A percentile compares a stretch with the other conserved stretches of the same genome.
phyloP scores from a whole-genome alignment of 2,113 vertebrate species.

The Pachypanchax playfairii region DNA sequence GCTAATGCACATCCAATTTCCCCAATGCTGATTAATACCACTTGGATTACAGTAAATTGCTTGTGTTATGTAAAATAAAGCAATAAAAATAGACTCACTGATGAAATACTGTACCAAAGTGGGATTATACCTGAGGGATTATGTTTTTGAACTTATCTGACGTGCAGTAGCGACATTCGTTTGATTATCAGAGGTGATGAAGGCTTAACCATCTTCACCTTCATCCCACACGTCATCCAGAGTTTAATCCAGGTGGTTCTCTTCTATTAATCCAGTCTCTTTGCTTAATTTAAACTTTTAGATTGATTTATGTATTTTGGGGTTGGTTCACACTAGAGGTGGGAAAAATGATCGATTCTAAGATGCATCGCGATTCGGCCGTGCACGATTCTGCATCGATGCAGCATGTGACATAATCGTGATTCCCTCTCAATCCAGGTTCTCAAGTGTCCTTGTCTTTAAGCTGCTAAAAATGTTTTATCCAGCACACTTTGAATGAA shows the following conservation, averaged over 20 bases:
- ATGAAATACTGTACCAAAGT: slow-evolving; percentile 43
- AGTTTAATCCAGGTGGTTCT: neutral
- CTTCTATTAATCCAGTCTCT: neutral
- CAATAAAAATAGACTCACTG: slow-evolving; percentile 35
- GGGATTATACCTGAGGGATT: slow-evolving; percentile 41
- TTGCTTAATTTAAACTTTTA: neutral
- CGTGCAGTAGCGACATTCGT: neutral
- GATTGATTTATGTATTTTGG: neutral
- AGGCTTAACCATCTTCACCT: neutral
- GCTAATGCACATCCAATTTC: slow-evolving; percentile 21
- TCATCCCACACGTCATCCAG: neutral
- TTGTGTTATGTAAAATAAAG: slow-evolving; percentile 51
- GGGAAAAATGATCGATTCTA: too few relatives aligned
- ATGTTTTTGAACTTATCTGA: slow-evolving; percentile 28
- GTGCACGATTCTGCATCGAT: too few relatives aligned
- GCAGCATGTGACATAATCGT: too few relatives aligned
- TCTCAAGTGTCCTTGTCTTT: too few relatives aligned
- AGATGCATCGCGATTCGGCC: too few relatives aligned
- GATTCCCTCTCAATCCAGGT: too few relatives aligned
- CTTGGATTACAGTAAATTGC: slow-evolving; percentile 54
- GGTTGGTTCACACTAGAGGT: too few relatives aligned
- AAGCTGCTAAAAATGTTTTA: too few relatives aligned
- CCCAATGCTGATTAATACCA: slow-evolving; percentile 41
- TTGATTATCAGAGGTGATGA: slow-evolving; percentile 18
- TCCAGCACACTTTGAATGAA: too few relatives aligned